These are phyloP conservation scores for Aselliscus stoliczkanus DNA, from an alignment of 2,797 vertebrate genomes.

Conservation along the genomic window DNA sequence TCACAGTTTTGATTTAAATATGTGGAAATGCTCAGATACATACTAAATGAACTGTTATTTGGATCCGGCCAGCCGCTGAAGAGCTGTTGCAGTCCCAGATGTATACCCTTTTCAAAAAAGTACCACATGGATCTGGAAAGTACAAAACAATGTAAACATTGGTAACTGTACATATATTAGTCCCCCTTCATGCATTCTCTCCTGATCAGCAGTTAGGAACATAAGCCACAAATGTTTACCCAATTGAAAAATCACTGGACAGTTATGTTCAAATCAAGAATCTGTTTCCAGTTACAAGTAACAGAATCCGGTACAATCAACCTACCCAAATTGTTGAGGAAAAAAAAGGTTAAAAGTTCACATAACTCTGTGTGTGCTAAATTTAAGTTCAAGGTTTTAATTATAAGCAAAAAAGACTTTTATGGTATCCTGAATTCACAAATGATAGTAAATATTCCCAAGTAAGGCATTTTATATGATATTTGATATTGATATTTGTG, in stretches of 20 bases:
- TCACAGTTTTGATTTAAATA: constrained; percentile 52
- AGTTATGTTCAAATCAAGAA: constrained; percentile 44
- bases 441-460: neutral
- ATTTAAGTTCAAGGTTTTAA: constrained; percentile 18
- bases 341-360: constrained; percentile 51
- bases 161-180: neutral
- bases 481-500: neutral
- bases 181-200: constrained; percentile 20
- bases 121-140: constrained; percentile 35
- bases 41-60: constrained; percentile 43
- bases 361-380: neutral
- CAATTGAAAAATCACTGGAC: constrained; percentile 53
- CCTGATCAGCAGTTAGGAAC: constrained; percentile 51
- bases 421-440: neutral
- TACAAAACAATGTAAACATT: constrained; percentile 34
- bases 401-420: neutral
- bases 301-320: constrained; percentile 40
- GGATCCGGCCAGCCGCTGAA: neutral
- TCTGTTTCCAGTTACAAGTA: constrained; percentile 65
- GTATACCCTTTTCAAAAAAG: constrained; percentile 23
- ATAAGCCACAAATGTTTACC: constrained; percentile 57
- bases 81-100: neutral
- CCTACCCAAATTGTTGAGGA: constrained; percentile 24
- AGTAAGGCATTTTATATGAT: neutral
- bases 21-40: neutral